phyloP scores from a whole-genome alignment of 2,797 vertebrate genomes.

The Pempheris klunzingeri region DNA sequence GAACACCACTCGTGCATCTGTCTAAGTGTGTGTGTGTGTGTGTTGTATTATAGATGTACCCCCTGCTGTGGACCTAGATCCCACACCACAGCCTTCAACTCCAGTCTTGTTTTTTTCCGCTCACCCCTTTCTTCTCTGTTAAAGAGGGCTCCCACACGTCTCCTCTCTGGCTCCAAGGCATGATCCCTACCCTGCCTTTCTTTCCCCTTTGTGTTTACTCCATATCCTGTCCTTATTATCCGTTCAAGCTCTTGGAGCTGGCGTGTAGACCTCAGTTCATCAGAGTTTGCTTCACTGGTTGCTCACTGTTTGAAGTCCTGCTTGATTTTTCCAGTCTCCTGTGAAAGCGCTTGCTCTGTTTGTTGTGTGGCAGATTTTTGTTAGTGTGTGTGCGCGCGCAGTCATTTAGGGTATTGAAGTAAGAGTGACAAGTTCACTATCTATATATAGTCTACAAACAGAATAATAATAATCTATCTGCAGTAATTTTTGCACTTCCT shows the following conservation, averaged over 20 bases:
- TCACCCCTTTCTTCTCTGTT: constrained; percentile 49
- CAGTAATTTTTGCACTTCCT: constrained; percentile 20
- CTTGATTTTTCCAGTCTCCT: constrained; percentile 40
- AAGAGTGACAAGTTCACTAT: constrained; percentile 38
- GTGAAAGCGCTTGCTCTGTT: constrained; percentile 20
- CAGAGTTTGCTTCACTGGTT: constrained; percentile 42
- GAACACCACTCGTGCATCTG: too few relatives aligned
- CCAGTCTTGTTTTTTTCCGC: constrained; percentile 16
- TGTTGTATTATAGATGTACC: constrained; percentile 77
- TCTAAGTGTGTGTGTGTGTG: constrained; percentile 19
- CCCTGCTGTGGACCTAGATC: constrained; percentile 68
- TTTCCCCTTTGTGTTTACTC: constrained; percentile 29
- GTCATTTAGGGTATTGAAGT: constrained; percentile 23
- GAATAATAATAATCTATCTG: constrained; percentile 43
- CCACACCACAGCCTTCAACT: constrained; percentile 54
- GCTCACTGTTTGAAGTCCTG: constrained; percentile 51
- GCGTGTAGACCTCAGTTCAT: constrained; percentile 41
- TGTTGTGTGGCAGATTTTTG: constrained; percentile 27
- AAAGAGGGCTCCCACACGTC: constrained; percentile 45
- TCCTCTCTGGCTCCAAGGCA: constrained; percentile 36
- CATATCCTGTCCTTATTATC: constrained; percentile 52
- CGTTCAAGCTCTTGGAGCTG: constrained; percentile 32
- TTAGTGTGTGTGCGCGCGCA: background rate
- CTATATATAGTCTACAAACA: constrained; percentile 47
- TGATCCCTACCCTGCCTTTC: constrained; percentile 32